phyloP scores from a whole-genome alignment of 2,888 invertebrate species.

The Omphaloscelis lunosa region DNA sequence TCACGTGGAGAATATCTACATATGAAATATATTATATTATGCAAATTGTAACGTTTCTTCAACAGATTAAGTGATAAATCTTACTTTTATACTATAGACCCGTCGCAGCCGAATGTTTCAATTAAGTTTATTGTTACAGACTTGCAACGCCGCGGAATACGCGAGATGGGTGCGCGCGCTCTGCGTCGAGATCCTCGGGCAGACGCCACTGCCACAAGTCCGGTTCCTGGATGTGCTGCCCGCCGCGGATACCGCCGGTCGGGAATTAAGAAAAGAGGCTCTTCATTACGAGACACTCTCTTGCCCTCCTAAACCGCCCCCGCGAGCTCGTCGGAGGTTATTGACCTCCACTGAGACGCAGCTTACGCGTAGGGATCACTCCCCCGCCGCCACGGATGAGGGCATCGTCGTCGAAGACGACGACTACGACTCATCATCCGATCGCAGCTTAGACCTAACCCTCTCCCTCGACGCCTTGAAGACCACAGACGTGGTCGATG shows the following conservation, averaged over 20 bases:
- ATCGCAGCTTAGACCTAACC: conserved; percentile 90
- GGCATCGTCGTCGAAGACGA: conserved; percentile 90
- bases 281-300: conserved; percentile 80
- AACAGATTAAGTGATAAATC: conserved; percentile 73
- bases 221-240: conserved; percentile 93
- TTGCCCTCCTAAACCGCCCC: conserved; percentile 86
- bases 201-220: conserved; percentile 93
- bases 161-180: conserved; percentile 94
- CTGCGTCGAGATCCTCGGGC: conserved; percentile 94
- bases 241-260: conserved; percentile 89
- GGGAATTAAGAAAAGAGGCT: conserved; percentile 83
- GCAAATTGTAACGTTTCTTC: conserved; percentile 66
- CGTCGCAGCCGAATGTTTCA: conserved; percentile 59
- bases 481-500: conserved; percentile 84
- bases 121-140: conserved; percentile 89
- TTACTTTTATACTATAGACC: conserved; percentile 59
- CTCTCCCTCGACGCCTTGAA: conserved; percentile 89
- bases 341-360: conserved; percentile 84
- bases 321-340: conserved; percentile 85
- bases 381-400: conserved; percentile 89
- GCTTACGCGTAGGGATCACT: conserved; percentile 85
- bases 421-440: conserved; percentile 90
- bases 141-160: conserved; percentile 93
- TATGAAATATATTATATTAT: conserved; percentile 54
- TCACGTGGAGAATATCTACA: conserved; percentile 34